phyloP scores from a whole-genome alignment of 2,113 vertebrate species.

The Phrynocephalus versicolor region DNA sequence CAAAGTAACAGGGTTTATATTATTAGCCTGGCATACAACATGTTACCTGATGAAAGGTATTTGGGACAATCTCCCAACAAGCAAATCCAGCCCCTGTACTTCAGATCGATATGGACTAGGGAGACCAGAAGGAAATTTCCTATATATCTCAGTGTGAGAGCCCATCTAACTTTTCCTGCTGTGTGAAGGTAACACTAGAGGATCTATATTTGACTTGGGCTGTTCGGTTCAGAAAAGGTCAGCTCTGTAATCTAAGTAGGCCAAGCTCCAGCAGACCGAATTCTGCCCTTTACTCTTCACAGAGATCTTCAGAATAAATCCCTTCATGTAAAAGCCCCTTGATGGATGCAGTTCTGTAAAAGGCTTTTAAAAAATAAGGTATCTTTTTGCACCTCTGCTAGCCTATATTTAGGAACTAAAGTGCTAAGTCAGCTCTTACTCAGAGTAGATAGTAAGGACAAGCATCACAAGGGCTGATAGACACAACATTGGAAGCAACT shows the following conservation, averaged over 20 bases:
- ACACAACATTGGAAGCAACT: not conserved
- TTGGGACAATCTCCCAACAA: not conserved
- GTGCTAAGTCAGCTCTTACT: not conserved
- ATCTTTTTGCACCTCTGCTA: not conserved
- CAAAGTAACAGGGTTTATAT: not conserved
- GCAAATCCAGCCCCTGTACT: not conserved
- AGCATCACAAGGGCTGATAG: too few relatives aligned
- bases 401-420: slow-evolving; percentile 27
- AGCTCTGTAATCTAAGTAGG: slow-evolving; percentile 58
- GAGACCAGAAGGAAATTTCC: not conserved
- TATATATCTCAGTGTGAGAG: not conserved
- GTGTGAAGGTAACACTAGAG: slow-evolving; percentile 57
- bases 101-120: not conserved
- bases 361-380: slow-evolving; percentile 31
- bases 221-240: slow-evolving; percentile 61
- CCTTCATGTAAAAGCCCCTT: slow-evolving; percentile 5
- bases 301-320: slow-evolving; percentile 33
- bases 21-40: not conserved
- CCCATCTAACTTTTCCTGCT: slow-evolving; percentile 15
- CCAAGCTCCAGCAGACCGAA: slow-evolving; percentile 36
- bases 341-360: not conserved
- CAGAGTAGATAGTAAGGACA: not conserved
- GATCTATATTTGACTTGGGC: slow-evolving; percentile 64
- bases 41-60: not conserved
- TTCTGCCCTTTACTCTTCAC: slow-evolving; percentile 25